A percentile compares a stretch with the other conserved stretches of the same genome.
These are phyloP conservation scores for Euphydryas editha DNA, from an alignment of 2,888 invertebrate species.

Conservation along the genomic window DNA sequence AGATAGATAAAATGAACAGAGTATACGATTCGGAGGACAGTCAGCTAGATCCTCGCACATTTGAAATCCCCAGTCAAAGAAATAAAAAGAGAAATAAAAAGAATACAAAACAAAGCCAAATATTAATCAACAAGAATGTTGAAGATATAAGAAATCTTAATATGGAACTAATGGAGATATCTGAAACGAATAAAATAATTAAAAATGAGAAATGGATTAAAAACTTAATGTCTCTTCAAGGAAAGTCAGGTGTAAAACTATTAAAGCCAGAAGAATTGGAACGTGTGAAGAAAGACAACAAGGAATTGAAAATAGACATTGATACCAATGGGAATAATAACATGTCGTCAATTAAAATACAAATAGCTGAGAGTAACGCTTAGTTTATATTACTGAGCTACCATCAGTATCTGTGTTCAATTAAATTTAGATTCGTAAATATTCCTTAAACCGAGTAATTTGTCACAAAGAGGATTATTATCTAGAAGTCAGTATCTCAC, in stretches of 20 bases:
- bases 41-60: slow-evolving; percentile 22
- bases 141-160: slow-evolving; percentile 53
- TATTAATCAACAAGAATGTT: slow-evolving; percentile 50
- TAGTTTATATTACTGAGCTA: background rate
- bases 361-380: slow-evolving; percentile 42
- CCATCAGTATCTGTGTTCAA: slow-evolving; percentile 11
- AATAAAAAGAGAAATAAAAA: slow-evolving; percentile 33
- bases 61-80: slow-evolving; percentile 22
- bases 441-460: too few relatives aligned
- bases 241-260: slow-evolving; percentile 51
- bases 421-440: background rate
- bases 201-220: slow-evolving; percentile 62
- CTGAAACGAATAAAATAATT: slow-evolving; percentile 45
- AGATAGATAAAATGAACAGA: slow-evolving; percentile 52
- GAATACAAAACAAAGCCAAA: slow-evolving; percentile 29
- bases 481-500: too few relatives aligned
- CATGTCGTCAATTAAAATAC: slow-evolving; percentile 55
- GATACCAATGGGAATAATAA: slow-evolving; percentile 43
- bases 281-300: slow-evolving; percentile 41
- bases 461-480: too few relatives aligned
- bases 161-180: slow-evolving; percentile 32
- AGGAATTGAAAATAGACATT: slow-evolving; percentile 61
- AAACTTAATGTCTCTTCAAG: slow-evolving; percentile 56
- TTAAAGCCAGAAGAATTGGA: slow-evolving; percentile 57
- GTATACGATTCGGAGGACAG: slow-evolving; percentile 51